Evolutionary conservation across 2,888 invertebrate species (phyloP).

Genomic region (Leptopilina syphax): DNA sequence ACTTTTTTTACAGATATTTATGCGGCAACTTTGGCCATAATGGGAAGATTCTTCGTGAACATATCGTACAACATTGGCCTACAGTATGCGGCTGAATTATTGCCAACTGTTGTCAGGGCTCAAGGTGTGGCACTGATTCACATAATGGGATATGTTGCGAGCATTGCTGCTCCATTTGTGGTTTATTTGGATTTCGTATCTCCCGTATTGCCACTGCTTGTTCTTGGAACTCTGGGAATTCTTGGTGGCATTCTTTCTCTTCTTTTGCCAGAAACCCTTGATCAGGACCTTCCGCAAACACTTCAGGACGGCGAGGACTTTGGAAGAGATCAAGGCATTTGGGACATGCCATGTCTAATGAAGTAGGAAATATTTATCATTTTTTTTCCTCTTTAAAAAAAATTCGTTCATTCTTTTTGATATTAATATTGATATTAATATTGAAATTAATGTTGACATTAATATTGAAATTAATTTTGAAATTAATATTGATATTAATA

Average conservation of each 20-base stretch:
- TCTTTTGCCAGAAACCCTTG: slow-evolving; percentile 90
- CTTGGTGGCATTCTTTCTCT: slow-evolving; percentile 87
- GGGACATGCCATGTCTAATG: slow-evolving; percentile 88
- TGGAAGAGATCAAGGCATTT: slow-evolving; percentile 87
- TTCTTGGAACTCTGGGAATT: slow-evolving; percentile 87
- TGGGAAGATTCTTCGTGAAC: slow-evolving; percentile 91
- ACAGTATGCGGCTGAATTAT: slow-evolving; percentile 91
- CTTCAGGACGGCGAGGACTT: slow-evolving; percentile 92
- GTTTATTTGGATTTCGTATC: slow-evolving; percentile 88
- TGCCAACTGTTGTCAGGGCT: slow-evolving; percentile 92
- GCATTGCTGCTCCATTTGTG: slow-evolving; percentile 89
- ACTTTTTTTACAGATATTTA: slow-evolving; percentile 80
- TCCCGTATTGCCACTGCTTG: slow-evolving; percentile 85
- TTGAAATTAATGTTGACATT: too few species aligned
- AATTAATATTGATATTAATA: too few species aligned
- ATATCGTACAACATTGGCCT: slow-evolving; percentile 94
- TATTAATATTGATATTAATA: too few species aligned
- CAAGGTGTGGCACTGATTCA: slow-evolving; percentile 92
- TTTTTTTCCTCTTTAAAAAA: background rate
- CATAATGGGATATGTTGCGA: slow-evolving; percentile 92
- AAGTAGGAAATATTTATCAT: slow-evolving; percentile 77
- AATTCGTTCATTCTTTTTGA: too few species aligned
- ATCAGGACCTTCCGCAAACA: slow-evolving; percentile 91
- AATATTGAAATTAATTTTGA: too few species aligned
- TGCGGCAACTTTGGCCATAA: slow-evolving; percentile 87